A percentile compares a stretch with the other conserved stretches of the same genome.
These are phyloP conservation scores for Frankliniella fusca DNA, from an alignment of 2,888 invertebrate species.

Conservation along the genomic window DNA sequence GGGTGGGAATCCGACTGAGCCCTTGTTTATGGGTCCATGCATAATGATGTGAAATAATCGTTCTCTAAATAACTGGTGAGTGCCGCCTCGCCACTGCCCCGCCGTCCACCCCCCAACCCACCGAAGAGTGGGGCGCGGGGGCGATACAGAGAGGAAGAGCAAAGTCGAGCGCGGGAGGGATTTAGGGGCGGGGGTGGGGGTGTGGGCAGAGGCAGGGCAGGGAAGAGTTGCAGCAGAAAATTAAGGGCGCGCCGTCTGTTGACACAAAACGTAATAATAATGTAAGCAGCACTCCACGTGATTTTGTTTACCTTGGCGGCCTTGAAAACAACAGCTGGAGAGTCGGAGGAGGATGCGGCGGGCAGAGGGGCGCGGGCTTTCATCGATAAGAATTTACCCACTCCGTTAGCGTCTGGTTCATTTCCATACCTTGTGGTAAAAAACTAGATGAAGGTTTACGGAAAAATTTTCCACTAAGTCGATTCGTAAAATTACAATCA, in stretches of 20 bases:
- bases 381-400: too few relatives aligned
- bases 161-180: too few relatives aligned
- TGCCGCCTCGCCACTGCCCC: background rate
- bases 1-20: background rate
- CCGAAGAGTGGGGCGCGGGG: too few relatives aligned
- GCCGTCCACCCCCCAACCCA: too few relatives aligned
- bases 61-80: background rate
- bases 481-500: too few relatives aligned
- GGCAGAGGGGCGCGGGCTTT: background rate
- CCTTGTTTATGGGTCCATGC: constrained; percentile 18
- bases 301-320: background rate
- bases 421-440: too few relatives aligned
- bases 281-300: background rate
- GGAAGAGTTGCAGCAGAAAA: background rate
- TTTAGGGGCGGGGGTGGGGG: too few relatives aligned
- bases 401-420: too few relatives aligned
- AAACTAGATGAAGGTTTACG: too few relatives aligned
- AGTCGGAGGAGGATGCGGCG: background rate
- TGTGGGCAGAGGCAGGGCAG: too few relatives aligned
- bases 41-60: constrained; percentile 17
- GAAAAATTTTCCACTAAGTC: too few relatives aligned
- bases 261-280: background rate
- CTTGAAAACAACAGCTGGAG: background rate
- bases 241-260: background rate
- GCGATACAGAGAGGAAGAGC: too few relatives aligned